phyloP scores from a whole-genome alignment of 64 coral and sea anemone genomes.

The Montipora sp. region DNA sequence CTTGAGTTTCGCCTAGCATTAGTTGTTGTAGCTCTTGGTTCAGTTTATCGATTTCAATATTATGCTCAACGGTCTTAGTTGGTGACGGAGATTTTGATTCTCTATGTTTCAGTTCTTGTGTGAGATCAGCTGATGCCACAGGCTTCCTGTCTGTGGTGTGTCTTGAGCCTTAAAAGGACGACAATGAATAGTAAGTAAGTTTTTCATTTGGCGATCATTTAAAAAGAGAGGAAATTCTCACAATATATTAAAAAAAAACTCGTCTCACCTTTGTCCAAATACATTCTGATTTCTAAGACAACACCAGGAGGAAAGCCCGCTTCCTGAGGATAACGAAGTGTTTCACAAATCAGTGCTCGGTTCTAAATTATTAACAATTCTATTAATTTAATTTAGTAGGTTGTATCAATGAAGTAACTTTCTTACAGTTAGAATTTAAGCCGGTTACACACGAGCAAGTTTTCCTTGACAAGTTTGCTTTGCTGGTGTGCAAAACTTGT shows the following conservation, averaged over 20 bases:
- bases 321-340: slow-evolving; percentile 61
- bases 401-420: too few relatives aligned
- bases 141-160: not conserved
- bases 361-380: not conserved
- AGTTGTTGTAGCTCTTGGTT: slow-evolving; percentile 47
- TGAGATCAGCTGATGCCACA: not conserved
- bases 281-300: slow-evolving; percentile 94
- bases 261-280: slow-evolving; percentile 71
- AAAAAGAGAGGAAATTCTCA: not conserved
- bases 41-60: slow-evolving; percentile 14
- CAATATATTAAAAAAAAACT: not conserved
- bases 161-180: not conserved
- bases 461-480: too few relatives aligned
- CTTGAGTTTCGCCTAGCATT: not conserved
- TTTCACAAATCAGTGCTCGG: not conserved
- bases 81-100: not conserved
- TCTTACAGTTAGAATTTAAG: too few relatives aligned
- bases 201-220: not conserved
- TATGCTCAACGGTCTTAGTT: not conserved
- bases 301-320: slow-evolving; percentile 90
- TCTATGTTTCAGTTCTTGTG: not conserved
- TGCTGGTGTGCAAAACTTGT: too few relatives aligned
- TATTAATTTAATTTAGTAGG: not conserved
- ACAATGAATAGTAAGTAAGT: too few relatives aligned
- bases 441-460: too few relatives aligned